Base-by-base conservation (phyloP, 2,888 invertebrate species). In the Arge pagana region DNA sequence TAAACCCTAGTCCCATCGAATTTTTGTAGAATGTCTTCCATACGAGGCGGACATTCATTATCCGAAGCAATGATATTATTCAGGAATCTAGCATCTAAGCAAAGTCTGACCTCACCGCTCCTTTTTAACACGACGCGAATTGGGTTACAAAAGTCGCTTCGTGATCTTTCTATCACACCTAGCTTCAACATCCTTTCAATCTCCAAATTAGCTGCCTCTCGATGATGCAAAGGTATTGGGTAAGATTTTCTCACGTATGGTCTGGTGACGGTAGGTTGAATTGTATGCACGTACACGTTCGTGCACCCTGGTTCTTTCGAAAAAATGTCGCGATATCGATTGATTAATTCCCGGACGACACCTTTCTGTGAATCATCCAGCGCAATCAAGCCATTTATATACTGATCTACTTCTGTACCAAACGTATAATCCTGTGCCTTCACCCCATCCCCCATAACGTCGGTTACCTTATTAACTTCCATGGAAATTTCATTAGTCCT, bases 1-100 rank as follows among this genome's bases (percentile, higher is more conserved):
- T 62, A 58, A 16, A 39, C 58, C 19, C 50, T 40, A 0, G 45
- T 54, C 0, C 63, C 62, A 21, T 62, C 53, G 39, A 58, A 58
- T 21, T 48, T 33, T 16, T 61, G 50, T 13, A 63, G 16, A 5
- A 61, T 16, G 21, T 63, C 60, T 5, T 50, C 50, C 8, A 55
- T 50, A 1, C 52, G 24, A 0, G 56, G 58, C 4, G 58, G 55
- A 15, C 54, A 48, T 24, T 67, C 66, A 8, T 59, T 55, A 39
- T 68, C 66, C 0, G 58, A 50, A 8, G 57, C 49, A 51, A 71
- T 66, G n/a, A 42, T 15, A 3, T 55, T 55, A 52, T 71, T 70
- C 5, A 67, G 21, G 24, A 51, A 53, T 4, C 70, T 39, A 4
- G 68, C 71, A 50, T 70, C 68, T 23, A 69, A 48, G 53, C 68